These are phyloP conservation scores for Drosophila lacicola DNA, from an alignment of 2,888 invertebrate genomes.

Conservation along the genomic window DNA sequence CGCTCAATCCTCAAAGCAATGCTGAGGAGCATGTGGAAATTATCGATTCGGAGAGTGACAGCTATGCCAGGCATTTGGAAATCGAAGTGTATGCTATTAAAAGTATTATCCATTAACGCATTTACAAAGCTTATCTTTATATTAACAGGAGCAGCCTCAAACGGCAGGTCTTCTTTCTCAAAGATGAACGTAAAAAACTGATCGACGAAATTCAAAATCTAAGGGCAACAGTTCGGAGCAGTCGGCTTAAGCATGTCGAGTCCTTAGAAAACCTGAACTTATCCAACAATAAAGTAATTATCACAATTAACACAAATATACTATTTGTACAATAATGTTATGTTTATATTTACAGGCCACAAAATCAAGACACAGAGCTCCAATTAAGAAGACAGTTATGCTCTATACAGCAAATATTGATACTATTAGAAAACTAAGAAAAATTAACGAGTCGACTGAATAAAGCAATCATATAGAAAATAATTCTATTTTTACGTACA, in stretches of 20 bases:
- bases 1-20: constrained; percentile 19
- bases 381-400: constrained; percentile 38
- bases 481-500: not conserved
- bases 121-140: not conserved
- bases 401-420: constrained; percentile 35
- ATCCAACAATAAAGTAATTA: constrained; percentile 3
- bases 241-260: not conserved
- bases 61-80: constrained; percentile 52
- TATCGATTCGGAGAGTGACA: constrained; percentile 26
- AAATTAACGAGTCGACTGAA: constrained; percentile 25
- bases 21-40: constrained; percentile 41
- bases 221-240: constrained; percentile 11
- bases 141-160: constrained; percentile 41
- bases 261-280: constrained; percentile 1
- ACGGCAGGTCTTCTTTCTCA: constrained; percentile 44
- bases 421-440: constrained; percentile 20
- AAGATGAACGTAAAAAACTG: constrained; percentile 48
- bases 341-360: constrained; percentile 17
- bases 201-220: constrained; percentile 40
- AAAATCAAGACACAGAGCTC: constrained; percentile 2
- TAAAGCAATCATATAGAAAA: constrained; percentile 1
- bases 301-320: not conserved
- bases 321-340: no score
- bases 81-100: constrained; percentile 46
- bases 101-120: not conserved